phyloP scores from a whole-genome alignment of 2,113 vertebrate species.

The Tragulus kanchil region DNA sequence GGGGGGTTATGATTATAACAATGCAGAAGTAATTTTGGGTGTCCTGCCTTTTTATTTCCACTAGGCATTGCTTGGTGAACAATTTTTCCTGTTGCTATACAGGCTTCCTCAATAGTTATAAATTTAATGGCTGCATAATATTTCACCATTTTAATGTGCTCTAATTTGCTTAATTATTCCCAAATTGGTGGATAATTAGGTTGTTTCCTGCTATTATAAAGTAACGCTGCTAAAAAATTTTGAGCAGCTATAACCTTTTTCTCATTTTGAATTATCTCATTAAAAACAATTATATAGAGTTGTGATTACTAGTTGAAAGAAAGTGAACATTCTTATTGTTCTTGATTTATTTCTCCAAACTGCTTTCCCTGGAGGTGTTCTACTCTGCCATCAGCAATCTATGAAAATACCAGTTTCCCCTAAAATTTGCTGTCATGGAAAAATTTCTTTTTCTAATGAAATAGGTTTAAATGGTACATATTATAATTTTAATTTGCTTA shows the following conservation, averaged over 20 bases:
- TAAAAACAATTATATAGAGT: slow-evolving; percentile 66
- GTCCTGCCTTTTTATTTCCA: not conserved
- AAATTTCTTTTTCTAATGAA: slow-evolving; percentile 52
- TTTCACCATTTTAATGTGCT: slow-evolving; percentile 52
- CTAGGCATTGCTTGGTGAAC: slow-evolving; percentile 48
- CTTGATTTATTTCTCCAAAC: slow-evolving; percentile 36
- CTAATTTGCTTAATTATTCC: slow-evolving; percentile 67
- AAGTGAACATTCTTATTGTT: slow-evolving; percentile 36
- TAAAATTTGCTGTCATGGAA: slow-evolving; percentile 16
- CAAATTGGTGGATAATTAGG: slow-evolving; percentile 55
- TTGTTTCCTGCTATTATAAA: slow-evolving; percentile 61
- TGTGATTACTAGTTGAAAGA: slow-evolving; percentile 18
- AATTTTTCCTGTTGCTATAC: slow-evolving; percentile 49
- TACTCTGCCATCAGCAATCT: slow-evolving; percentile 7
- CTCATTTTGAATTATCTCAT: slow-evolving; percentile 67
- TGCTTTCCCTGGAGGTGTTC: not conserved
- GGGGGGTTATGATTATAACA: slow-evolving; percentile 35
- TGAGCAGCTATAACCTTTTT: slow-evolving; percentile 53
- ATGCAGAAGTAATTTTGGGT: slow-evolving; percentile 56
- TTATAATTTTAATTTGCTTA: slow-evolving; percentile 50
- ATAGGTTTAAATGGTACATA: not conserved
- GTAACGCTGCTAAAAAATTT: slow-evolving; percentile 41
- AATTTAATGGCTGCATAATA: slow-evolving; percentile 70
- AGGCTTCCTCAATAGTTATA: slow-evolving; percentile 45
- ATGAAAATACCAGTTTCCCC: not conserved